A percentile compares a stretch with the other conserved stretches of the same genome.
Evolutionary conservation across 1,140 invertebrate species (phyloP).

Genomic region (Samia ricini): DNA sequence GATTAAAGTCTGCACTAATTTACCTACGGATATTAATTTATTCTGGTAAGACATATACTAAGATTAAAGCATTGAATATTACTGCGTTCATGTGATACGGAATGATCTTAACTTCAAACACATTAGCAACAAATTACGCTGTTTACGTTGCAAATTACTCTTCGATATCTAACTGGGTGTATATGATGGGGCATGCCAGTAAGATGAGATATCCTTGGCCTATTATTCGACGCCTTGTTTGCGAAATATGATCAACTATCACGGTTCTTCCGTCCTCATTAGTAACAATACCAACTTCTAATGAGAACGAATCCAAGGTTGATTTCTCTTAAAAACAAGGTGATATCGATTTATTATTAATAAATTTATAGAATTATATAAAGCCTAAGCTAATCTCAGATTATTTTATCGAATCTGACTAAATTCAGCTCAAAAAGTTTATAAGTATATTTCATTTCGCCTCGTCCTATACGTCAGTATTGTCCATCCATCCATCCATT

Average conservation of each 20-base stretch:
- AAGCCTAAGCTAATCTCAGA: too few relatives aligned
- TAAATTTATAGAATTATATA: background rate
- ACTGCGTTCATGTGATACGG: background rate
- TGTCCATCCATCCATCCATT: too few relatives aligned
- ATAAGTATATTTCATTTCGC: too few relatives aligned
- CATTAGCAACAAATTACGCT: background rate
- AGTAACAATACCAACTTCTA: background rate
- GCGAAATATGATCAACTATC: slow-evolving; percentile 12
- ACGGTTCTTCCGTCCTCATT: slow-evolving; percentile 13
- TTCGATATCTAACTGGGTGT: background rate
- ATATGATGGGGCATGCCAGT: background rate
- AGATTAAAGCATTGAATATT: too few relatives aligned
- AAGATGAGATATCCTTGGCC: background rate
- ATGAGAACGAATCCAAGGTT: background rate
- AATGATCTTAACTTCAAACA: background rate
- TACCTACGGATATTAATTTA: too few relatives aligned
- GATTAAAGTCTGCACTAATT: too few relatives aligned
- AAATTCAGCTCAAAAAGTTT: too few relatives aligned
- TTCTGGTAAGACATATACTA: too few relatives aligned
- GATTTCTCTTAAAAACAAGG: background rate
- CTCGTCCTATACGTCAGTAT: background rate
- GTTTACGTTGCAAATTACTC: background rate
- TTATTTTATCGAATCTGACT: background rate
- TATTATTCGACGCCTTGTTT: slow-evolving; percentile 9
- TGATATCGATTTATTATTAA: background rate